phyloP scores from a whole-genome alignment of 2,888 invertebrate genomes.

The Arrhopalites spinosus region DNA sequence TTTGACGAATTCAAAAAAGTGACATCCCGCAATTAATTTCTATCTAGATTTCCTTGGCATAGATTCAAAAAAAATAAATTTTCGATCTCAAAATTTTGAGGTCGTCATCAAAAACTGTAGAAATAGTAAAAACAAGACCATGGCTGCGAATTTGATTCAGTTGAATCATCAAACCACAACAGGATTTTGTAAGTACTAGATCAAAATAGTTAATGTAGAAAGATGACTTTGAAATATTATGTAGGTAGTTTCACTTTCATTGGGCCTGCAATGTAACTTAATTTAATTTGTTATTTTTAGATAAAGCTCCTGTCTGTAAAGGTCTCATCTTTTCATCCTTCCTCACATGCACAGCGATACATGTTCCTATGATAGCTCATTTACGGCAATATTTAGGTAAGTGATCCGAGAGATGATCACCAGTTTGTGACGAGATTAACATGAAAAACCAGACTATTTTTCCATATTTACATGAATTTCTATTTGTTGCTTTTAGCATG shows the following conservation, averaged over 20 bases:
- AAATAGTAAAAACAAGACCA: not conserved
- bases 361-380: conserved; percentile 61
- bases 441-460: not conserved
- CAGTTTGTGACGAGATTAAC: not conserved
- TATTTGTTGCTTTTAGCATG: conserved; percentile 56
- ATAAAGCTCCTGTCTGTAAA: conserved; percentile 62
- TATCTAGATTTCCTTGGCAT: too few species aligned
- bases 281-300: conserved; percentile 54
- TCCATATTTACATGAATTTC: not conserved
- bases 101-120: not conserved
- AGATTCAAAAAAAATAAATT: not conserved
- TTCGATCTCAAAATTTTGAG: not conserved
- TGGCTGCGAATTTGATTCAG: conserved; percentile 57
- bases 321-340: conserved; percentile 61
- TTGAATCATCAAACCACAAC: conserved; percentile 59
- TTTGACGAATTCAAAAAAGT: too few species aligned
- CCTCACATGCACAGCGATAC: conserved; percentile 61
- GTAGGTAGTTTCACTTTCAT: too few species aligned
- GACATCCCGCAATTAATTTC: too few species aligned
- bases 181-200: conserved; percentile 59
- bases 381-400: conserved; percentile 59
- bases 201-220: too few species aligned
- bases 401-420: not conserved
- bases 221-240: too few species aligned
- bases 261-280: too few species aligned